A percentile compares a stretch with the other conserved stretches of the same genome.
phyloP scores from a whole-genome alignment of 1,140 invertebrate genomes.

The Drosophila mayri region DNA sequence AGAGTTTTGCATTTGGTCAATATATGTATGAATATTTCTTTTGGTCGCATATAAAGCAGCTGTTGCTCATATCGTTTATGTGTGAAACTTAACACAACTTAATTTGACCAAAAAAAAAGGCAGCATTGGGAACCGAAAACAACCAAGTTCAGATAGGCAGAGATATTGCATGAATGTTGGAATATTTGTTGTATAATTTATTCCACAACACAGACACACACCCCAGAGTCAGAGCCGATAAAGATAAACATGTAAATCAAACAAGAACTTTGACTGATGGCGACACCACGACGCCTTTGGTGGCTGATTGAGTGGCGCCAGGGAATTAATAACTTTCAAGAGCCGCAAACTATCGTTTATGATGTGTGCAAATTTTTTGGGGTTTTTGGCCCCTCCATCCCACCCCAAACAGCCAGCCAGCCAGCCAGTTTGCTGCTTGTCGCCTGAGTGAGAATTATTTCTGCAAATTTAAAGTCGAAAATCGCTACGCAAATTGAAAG shows the following conservation, averaged over 20 bases:
- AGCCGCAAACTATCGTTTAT: constrained; percentile 63
- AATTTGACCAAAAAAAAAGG: constrained; percentile 75
- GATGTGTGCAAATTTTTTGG: constrained; percentile 59
- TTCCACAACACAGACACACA: constrained; percentile 49
- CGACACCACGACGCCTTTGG: constrained; percentile 66
- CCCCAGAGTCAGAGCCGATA: constrained; percentile 22
- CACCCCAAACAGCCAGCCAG: neutral
- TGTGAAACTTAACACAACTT: constrained; percentile 79
- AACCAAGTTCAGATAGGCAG: constrained; percentile 17
- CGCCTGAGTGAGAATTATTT: constrained; percentile 40
- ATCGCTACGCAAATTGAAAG: constrained; percentile 36
- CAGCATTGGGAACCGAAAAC: constrained; percentile 17
- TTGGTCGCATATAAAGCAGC: constrained; percentile 51
- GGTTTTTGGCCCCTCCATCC: too few species aligned
- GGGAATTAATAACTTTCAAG: constrained; percentile 60
- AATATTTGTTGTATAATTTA: constrained; percentile 69
- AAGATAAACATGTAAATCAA: constrained; percentile 81
- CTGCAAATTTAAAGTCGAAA: constrained; percentile 38
- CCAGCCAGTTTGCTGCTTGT: constrained; percentile 25
- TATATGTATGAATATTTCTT: neutral
- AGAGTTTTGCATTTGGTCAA: constrained; percentile 28
- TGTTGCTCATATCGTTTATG: constrained; percentile 55
- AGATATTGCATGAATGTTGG: constrained; percentile 27
- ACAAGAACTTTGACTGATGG: constrained; percentile 81
- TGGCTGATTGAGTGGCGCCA: constrained; percentile 75